Percentiles rank a stretch among this genome's conserved stretches.
phyloP scores from a whole-genome alignment of 1,140 invertebrate species.

The Pissodes strobi region DNA sequence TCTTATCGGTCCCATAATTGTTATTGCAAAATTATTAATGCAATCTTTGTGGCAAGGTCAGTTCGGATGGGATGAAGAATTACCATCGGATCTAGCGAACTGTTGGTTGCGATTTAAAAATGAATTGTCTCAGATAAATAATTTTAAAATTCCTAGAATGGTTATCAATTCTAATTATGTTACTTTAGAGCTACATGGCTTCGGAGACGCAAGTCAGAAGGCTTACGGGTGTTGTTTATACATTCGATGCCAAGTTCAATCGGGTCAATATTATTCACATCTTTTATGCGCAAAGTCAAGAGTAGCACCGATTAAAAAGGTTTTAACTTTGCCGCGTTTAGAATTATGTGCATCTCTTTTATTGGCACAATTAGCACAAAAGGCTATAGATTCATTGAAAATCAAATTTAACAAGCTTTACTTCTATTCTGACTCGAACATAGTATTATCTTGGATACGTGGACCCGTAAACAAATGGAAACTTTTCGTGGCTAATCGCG shows the following conservation, averaged over 20 bases:
- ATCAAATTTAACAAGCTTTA: not conserved
- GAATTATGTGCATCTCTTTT: constrained; percentile 57
- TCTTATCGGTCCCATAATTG: constrained; percentile 42
- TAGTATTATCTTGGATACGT: constrained; percentile 26
- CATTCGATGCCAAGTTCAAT: constrained; percentile 25
- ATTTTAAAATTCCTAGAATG: too few species aligned
- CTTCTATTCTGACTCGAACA: constrained; percentile 22
- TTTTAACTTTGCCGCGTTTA: constrained; percentile 55
- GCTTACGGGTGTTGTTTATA: constrained; percentile 53
- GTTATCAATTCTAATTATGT: constrained; percentile 46
- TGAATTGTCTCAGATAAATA: too few species aligned
- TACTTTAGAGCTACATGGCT: too few species aligned
- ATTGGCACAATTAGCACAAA: constrained; percentile 34
- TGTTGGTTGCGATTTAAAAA: constrained; percentile 24
- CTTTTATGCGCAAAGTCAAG: constrained; percentile 53
- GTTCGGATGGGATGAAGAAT: constrained; percentile 43
- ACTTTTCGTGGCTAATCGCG: constrained; percentile 38
- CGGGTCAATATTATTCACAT: constrained; percentile 29
- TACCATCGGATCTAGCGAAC: constrained; percentile 30
- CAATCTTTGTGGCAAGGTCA: constrained; percentile 47
- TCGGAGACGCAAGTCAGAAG: constrained; percentile 51
- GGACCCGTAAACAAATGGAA: constrained; percentile 7
- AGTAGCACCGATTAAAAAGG: constrained; percentile 56
- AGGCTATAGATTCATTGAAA: constrained; percentile 1
- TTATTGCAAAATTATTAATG: constrained; percentile 47